phyloP scores from a whole-genome alignment of 37 sponge, comb jelly and placozoan genomes.

The Diacarnus erythraeanus region DNA sequence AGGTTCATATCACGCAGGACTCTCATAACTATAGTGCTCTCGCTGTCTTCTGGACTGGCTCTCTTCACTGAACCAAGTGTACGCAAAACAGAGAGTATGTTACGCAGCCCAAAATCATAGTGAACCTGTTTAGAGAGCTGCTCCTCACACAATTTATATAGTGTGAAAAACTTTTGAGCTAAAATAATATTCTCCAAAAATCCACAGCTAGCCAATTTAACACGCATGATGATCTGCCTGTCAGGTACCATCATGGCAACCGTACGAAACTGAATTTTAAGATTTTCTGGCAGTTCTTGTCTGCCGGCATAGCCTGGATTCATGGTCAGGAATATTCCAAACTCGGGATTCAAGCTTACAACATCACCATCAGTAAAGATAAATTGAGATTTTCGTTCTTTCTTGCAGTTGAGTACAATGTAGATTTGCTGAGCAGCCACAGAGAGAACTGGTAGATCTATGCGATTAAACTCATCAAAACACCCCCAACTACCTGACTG shows the following conservation, averaged over 20 bases:
- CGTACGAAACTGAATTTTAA: slow-evolving; percentile 94
- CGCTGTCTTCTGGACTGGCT: slow-evolving; percentile 84
- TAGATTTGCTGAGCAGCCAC: slow-evolving; percentile 99
- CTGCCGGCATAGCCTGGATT: slow-evolving; percentile 99
- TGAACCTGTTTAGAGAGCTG: slow-evolving; percentile 99
- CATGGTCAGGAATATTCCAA: slow-evolving; percentile 99
- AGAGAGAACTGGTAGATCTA: slow-evolving; percentile 96
- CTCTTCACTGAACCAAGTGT: slow-evolving; percentile 94
- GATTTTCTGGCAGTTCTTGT: slow-evolving; percentile 97
- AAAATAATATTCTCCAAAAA: slow-evolving; percentile 92
- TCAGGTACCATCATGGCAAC: slow-evolving; percentile 99
- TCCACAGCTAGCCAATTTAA: slow-evolving; percentile 94
- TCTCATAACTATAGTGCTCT: slow-evolving; percentile 96
- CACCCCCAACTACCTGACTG: slow-evolving; percentile 99
- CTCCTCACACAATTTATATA: slow-evolving; percentile 97
- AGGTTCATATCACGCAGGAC: slow-evolving; percentile 98
- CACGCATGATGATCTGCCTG: slow-evolving; percentile 94
- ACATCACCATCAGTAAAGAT: slow-evolving; percentile 97
- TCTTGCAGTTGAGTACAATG: slow-evolving; percentile 93
- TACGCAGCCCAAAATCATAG: slow-evolving; percentile 98
- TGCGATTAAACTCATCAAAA: slow-evolving; percentile 98
- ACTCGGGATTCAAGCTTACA: slow-evolving; percentile 94
- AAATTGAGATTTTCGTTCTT: slow-evolving; percentile 92
- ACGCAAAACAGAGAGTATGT: slow-evolving; percentile 96
- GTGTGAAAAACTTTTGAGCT: slow-evolving; percentile 93